These are phyloP conservation scores for Patagioenas fasciata DNA, from an alignment of 2,113 vertebrate species.

Conservation along the genomic window DNA sequence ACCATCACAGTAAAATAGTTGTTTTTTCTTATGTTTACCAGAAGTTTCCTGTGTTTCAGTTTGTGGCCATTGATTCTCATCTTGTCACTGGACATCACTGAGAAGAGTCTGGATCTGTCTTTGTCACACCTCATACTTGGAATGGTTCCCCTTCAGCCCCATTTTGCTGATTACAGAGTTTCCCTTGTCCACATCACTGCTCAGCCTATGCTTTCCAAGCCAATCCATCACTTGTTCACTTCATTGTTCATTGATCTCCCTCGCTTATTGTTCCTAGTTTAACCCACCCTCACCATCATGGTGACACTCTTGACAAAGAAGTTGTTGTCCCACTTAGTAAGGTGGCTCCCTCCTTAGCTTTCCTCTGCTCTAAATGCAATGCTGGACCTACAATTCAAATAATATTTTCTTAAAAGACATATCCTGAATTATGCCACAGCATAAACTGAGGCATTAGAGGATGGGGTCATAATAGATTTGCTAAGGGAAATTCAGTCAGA, in stretches of 20 bases:
- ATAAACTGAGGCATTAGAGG: not conserved
- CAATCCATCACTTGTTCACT: not conserved
- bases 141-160: not conserved
- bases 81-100: not conserved
- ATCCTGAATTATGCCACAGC: not conserved
- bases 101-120: not conserved
- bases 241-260: not conserved
- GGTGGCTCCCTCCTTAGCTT: not conserved
- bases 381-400: not conserved
- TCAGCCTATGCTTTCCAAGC: not conserved
- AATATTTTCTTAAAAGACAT: not conserved
- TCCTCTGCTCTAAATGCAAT: not conserved
- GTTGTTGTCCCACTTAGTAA: not conserved
- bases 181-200: not conserved
- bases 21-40: not conserved
- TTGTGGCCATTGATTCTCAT: not conserved
- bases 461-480: fast-evolving
- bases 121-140: not conserved
- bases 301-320: not conserved
- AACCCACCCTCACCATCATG: not conserved
- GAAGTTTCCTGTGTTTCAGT: not conserved
- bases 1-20: not conserved
- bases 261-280: not conserved
- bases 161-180: not conserved
- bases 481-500: not conserved